Conservation (phyloP, 1,140 invertebrate species). For the Mya arenaria region DNA sequence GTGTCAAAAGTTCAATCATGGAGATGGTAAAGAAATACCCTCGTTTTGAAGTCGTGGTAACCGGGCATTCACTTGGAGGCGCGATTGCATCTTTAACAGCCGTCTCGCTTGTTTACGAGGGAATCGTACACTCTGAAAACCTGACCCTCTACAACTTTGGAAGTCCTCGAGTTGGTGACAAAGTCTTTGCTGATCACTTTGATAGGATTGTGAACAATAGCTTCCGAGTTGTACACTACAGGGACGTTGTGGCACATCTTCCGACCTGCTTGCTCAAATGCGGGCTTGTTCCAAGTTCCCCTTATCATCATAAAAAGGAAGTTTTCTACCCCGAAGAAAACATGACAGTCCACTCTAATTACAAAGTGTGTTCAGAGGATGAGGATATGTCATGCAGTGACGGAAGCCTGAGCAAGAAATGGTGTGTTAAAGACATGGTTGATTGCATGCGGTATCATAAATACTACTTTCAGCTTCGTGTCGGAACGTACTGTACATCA, state of each 20-base stretch:
- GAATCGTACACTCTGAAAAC: not conserved
- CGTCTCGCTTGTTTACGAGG: not conserved
- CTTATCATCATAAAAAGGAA: constrained; percentile 19
- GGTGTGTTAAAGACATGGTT: not conserved
- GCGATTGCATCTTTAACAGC: constrained; percentile 17
- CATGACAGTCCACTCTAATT: not conserved
- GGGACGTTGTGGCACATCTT: constrained; percentile 6
- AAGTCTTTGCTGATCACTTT: not conserved
- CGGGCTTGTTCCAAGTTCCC: not conserved
- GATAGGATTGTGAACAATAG: constrained; percentile 16
- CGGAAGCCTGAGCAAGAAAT: not conserved
- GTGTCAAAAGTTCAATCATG: not conserved
- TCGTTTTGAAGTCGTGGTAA: not conserved
- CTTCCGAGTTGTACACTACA: constrained; percentile 30
- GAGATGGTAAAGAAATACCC: not conserved
- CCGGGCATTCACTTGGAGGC: constrained; percentile 30
- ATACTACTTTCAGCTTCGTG: not conserved
- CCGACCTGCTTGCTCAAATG: not conserved
- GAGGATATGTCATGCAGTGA: constrained; percentile 17
- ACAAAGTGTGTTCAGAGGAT: not conserved
- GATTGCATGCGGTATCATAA: not conserved
- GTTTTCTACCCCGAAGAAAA: constrained; percentile 1
- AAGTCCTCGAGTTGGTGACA: constrained; percentile 23
- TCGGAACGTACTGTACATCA: constrained; percentile 12
- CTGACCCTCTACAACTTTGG: constrained; percentile 13